Base-by-base conservation (phyloP, 2,113 vertebrate species). In the Colinus virginianus region DNA sequence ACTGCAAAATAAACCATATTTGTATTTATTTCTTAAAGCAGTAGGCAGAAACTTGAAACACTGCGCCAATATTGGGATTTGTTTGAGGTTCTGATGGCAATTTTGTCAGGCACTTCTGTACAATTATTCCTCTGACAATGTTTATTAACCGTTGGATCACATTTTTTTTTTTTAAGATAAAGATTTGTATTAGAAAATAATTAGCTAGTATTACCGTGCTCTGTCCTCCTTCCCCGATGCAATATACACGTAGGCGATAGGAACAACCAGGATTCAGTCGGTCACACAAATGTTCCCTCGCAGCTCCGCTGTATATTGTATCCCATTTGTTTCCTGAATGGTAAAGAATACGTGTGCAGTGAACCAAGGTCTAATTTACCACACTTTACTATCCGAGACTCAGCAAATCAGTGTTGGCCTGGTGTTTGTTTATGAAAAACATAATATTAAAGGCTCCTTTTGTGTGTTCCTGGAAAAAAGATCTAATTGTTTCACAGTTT, bases 181-280 rank as follows among this genome's bases (percentile, higher is more conserved):
- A 72, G n/a, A 49, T 40, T 22, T 58, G 64, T n/a, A 79, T 67
- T 42, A 61, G 78, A 51, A 46, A 82, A 90, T 89, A 68, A 69
- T 32, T 30, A 83, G 74, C 32, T 70, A 95, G 58, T 92, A 97
- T 98, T 98, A 99, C 99, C 97, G 87, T 97, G 98, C 99, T 99
- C 97, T 99, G 98, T 90, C 99, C 99, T 96, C 99, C 99, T 92
- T 99, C 98, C 91, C 98, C 99, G 88, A 98, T n/a, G 91, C 99
- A 99, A 95, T 98, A 99, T 12, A 99, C 98, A 87, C 98, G 97
- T 49, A 98, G 97, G 77, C 98, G 98, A 96, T 99, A 99, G 78
- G 96, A 97, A 92, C 96, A 98, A 93, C 99, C 99, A 3, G 99
- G 99, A 94, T 97, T 99, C 67, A 99, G 97, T 28, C 98, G 98